Conservation (phyloP, 2,797 vertebrate species). For the Poecilia picta region DNA sequence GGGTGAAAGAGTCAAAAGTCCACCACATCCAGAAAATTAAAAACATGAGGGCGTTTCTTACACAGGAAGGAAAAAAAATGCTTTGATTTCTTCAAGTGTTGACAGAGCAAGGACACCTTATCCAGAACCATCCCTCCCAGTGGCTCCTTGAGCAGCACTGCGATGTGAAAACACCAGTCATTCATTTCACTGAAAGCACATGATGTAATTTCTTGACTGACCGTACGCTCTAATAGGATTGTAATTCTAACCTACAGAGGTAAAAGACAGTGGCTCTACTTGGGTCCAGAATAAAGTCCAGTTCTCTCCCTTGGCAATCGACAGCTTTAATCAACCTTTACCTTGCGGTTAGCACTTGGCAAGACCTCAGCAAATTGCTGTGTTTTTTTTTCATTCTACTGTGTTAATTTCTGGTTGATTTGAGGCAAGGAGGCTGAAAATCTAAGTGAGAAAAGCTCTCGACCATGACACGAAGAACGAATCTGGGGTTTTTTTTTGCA, state of each 20-base stretch:
- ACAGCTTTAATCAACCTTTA: constrained; percentile 37
- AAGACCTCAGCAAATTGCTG: constrained; percentile 64
- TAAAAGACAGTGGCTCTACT: constrained; percentile 30
- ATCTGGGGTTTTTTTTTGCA: constrained; percentile 54
- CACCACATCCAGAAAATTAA: constrained; percentile 55
- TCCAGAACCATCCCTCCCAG: constrained; percentile 59
- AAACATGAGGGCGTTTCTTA: constrained; percentile 67
- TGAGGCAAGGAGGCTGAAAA: constrained; percentile 50
- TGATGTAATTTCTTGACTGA: constrained; percentile 44
- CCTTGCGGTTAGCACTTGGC: neutral
- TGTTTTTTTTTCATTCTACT: constrained; percentile 14
- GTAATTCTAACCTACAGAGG: constrained; percentile 41
- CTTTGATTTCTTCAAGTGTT: constrained; percentile 71
- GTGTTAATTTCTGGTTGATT: constrained; percentile 47
- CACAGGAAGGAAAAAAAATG: constrained; percentile 49
- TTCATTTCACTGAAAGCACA: constrained; percentile 43
- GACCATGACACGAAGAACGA: constrained; percentile 58
- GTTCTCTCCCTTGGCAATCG: constrained; percentile 53
- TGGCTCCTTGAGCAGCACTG: constrained; percentile 61
- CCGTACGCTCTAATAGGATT: constrained; percentile 17
- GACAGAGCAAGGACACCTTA: constrained; percentile 73
- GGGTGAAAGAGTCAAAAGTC: constrained; percentile 67
- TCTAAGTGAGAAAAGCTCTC: constrained; percentile 52
- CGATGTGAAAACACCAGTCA: constrained; percentile 49
- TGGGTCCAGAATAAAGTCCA: constrained; percentile 52